Evolutionary conservation across 2,888 invertebrate species (phyloP), one percentile per base, ranked within the genome.

Genomic region (Unio pictorum): DNA sequence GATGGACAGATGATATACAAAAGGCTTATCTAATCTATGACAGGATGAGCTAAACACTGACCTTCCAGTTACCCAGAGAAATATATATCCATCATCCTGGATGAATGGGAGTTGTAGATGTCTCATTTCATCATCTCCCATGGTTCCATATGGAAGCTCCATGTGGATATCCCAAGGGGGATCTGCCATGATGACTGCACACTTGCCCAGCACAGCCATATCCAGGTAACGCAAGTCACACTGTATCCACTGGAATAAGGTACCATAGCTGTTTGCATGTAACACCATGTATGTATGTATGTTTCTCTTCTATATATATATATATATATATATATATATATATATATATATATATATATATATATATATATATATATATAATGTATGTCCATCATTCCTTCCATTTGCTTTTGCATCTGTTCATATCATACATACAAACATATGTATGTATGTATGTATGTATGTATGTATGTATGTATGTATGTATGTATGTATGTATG

Each of bases 91-190:
- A 86, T 97, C 96, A 88, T 98, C 98, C 90, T 99, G 98, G 60
- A 98, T 91, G 67, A 95, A 95, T 0, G 98, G 98, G 67, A 99
- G 96, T 3, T 97, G 96, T 26, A 99, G 91, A 73, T 96, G 95
- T 66, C 98, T 92, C 98, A 99, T 99, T 92, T 99, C 98, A 89
- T 98, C 98, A 88, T 99, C 98, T 0, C 97, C 97, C 96, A 99
- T 97, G 0, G 98, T 99, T 2, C 98, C 99, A 89, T 99, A 99
- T 0, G 98, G 98, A 62, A 99, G 92, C 90, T 99, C 98, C 98
- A 99, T 99, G 90, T 99, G 98, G 80, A 99, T 99, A 88, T 99
- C 99, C 99, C 98, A 99, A 0, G 98, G 99, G 1, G 87, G 87
- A 55, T 89, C 89, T 17, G 98, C 98, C 99, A 99, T 99, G 80